A percentile compares a stretch with the other conserved stretches of the same genome.
These are phyloP conservation scores for Megaceryle alcyon DNA, from an alignment of 2,797 vertebrate species.

Conservation along the genomic window DNA sequence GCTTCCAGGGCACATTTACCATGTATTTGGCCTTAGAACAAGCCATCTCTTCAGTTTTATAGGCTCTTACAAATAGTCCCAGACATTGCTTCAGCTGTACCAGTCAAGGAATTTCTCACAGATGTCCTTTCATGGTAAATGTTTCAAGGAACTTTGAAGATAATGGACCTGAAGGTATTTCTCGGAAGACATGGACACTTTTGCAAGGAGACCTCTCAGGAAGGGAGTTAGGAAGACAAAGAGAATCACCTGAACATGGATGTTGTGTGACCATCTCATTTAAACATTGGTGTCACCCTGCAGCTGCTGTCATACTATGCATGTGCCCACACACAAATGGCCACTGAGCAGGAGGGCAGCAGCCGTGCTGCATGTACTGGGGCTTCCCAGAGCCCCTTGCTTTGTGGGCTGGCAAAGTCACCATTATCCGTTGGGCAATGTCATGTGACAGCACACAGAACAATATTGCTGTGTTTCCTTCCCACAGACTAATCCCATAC, in stretches of 20 bases:
- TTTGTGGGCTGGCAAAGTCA: rapidly evolving
- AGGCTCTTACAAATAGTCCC: neutral
- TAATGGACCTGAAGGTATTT: neutral
- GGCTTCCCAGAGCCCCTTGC: rapidly evolving
- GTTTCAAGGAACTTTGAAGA: neutral
- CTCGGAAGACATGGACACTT: neutral
- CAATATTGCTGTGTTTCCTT: neutral
- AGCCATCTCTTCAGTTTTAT: neutral
- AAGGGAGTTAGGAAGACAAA: rapidly evolving
- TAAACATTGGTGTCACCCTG: rapidly evolving
- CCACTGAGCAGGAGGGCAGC: rapidly evolving
- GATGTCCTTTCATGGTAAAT: neutral
- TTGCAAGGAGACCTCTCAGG: neutral
- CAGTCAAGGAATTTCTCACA: neutral
- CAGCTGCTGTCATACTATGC: rapidly evolving
- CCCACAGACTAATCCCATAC: neutral
- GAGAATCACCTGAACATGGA: rapidly evolving
- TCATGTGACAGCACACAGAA: neutral
- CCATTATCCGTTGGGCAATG: rapidly evolving
- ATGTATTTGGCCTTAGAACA: neutral
- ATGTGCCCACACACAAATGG: rapidly evolving
- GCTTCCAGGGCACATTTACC: neutral
- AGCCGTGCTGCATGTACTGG: rapidly evolving
- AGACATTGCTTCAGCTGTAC: neutral
- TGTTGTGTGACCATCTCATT: too few relatives aligned